phyloP scores from a whole-genome alignment of 2,797 vertebrate species.

The Merluccius polli region DNA sequence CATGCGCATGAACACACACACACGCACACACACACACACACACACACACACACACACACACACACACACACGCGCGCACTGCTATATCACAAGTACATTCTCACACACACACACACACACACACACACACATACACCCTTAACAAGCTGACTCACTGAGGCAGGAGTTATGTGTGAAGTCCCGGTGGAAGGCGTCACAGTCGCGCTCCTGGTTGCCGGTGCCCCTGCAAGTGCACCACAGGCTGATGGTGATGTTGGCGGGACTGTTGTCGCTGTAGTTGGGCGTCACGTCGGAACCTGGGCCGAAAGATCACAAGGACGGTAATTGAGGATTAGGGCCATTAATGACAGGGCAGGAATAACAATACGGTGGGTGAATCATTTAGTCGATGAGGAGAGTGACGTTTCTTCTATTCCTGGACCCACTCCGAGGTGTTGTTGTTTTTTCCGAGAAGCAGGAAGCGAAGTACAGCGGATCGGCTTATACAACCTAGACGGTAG shows the following conservation, averaged over 20 bases:
- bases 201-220: conserved; percentile 79
- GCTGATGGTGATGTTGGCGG: conserved; percentile 81
- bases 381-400: conserved; percentile 15
- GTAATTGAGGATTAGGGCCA: neutral
- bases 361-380: conserved; percentile 20
- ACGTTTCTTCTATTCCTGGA: neutral
- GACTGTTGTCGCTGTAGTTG: conserved; percentile 87
- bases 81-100: too few relatives aligned
- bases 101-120: neutral
- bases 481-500: neutral
- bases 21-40: neutral
- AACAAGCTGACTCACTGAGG: conserved; percentile 77
- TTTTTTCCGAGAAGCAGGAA: neutral
- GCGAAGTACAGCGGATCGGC: neutral
- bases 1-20: too few relatives aligned
- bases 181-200: conserved; percentile 85
- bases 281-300: conserved; percentile 88
- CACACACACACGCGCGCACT: conserved; percentile 1
- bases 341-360: conserved; percentile 2
- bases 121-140: neutral
- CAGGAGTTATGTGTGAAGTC: conserved; percentile 90
- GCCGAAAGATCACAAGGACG: neutral
- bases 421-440: too few relatives aligned
- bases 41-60: neutral
- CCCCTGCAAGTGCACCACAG: conserved; percentile 89